Percentiles rank a stretch among this genome's conserved stretches.
Evolutionary conservation across 2,113 vertebrate species (phyloP).

Genomic region (Salvelinus fontinalis): DNA sequence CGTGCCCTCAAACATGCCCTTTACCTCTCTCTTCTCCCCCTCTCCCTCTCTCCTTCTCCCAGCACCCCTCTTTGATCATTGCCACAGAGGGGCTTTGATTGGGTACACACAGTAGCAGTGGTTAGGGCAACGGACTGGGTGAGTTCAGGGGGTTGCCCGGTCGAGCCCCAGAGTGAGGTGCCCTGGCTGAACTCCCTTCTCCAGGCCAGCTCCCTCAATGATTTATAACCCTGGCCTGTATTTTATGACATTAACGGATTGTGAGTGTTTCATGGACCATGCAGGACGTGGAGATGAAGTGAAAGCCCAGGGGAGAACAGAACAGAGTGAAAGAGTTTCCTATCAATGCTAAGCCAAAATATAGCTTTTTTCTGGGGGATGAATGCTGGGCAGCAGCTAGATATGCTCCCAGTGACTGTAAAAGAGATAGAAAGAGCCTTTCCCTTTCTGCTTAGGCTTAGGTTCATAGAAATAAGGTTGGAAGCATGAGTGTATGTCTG

Average conservation of each 20-base stretch:
- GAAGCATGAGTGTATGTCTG: background rate
- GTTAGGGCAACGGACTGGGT: background rate
- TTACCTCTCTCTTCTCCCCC: background rate
- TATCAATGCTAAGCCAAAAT: slow-evolving; percentile 5
- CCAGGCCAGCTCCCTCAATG: background rate
- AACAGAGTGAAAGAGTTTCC: background rate
- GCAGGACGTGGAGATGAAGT: background rate
- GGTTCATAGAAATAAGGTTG: background rate
- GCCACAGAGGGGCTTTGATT: background rate
- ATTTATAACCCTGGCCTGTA: background rate
- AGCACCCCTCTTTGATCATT: background rate
- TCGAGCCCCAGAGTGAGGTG: background rate
- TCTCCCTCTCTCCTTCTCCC: background rate
- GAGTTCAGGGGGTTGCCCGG: background rate
- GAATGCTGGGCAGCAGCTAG: background rate
- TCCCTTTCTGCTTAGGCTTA: background rate
- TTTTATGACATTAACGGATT: background rate
- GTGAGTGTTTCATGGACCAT: background rate
- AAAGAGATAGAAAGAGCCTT: background rate
- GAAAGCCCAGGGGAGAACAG: background rate
- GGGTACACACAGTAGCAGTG: background rate
- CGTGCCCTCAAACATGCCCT: background rate
- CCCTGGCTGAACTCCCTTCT: background rate
- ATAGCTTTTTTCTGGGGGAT: background rate
- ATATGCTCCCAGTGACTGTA: background rate